Evolutionary conservation across 2,888 invertebrate species (phyloP).

Genomic region (Acrocera orbiculus): DNA sequence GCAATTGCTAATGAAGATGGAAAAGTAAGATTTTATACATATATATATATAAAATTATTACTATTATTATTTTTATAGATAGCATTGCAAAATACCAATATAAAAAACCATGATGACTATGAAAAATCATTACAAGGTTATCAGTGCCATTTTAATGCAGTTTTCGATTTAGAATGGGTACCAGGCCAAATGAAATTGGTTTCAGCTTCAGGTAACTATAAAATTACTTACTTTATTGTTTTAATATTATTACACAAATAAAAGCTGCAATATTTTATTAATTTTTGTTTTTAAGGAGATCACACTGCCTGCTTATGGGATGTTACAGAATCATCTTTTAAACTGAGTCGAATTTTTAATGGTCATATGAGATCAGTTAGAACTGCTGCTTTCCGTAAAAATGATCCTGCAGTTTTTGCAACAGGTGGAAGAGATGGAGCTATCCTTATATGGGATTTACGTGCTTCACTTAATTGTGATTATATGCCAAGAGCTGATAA

Average conservation of each 20-base stretch:
- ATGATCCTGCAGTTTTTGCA: constrained; percentile 59
- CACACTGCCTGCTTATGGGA: constrained; percentile 70
- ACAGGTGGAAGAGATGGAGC: constrained; percentile 78
- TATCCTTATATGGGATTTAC: constrained; percentile 69
- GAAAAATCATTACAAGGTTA: constrained; percentile 34
- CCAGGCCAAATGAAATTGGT: constrained; percentile 57
- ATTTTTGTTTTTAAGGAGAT: constrained; percentile 37
- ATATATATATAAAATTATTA: not conserved
- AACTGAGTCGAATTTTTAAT: constrained; percentile 40
- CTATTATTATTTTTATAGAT: constrained; percentile 15
- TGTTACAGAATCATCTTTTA: constrained; percentile 36
- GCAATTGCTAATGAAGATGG: constrained; percentile 81
- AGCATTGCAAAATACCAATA: constrained; percentile 35
- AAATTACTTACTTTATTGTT: not conserved
- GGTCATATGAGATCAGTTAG: constrained; percentile 71
- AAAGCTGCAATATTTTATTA: too few species aligned
- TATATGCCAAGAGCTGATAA: constrained; percentile 46
- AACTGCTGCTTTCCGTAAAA: constrained; percentile 54
- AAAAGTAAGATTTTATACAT: constrained; percentile 31
- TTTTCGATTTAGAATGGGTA: constrained; percentile 81
- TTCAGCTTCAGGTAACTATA: constrained; percentile 55
- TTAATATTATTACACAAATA: not conserved
- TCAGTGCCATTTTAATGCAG: constrained; percentile 65
- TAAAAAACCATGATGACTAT: constrained; percentile 22
- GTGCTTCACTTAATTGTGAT: constrained; percentile 34